Evolutionary conservation across 2,797 vertebrate genomes (phyloP).

Genomic region (Sarcophilus harrisii): DNA sequence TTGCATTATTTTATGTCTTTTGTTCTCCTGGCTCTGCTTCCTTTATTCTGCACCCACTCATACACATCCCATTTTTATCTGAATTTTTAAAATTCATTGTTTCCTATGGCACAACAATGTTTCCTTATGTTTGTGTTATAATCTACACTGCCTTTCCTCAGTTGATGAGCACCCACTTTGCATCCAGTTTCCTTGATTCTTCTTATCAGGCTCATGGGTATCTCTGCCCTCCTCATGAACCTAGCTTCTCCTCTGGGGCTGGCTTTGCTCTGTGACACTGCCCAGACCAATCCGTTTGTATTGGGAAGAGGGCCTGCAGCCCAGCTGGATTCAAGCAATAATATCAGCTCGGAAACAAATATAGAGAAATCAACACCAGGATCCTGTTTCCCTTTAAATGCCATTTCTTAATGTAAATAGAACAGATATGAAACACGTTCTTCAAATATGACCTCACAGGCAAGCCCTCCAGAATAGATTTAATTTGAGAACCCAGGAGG

Average conservation of each 20-base stretch:
- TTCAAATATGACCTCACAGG: constrained; percentile 5
- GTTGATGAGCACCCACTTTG: neutral
- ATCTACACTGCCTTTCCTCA: neutral
- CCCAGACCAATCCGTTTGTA: constrained; percentile 1
- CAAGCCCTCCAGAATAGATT: neutral
- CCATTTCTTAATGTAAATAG: constrained; percentile 6
- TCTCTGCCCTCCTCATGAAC: neutral
- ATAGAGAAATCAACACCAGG: neutral
- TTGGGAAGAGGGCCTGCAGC: neutral
- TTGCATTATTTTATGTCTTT: neutral
- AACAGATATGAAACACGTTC: constrained; percentile 12
- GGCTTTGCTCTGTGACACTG: neutral
- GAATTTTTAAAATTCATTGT: neutral
- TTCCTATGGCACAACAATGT: neutral
- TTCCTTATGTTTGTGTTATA: neutral
- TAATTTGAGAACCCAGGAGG: neutral
- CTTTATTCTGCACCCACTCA: neutral
- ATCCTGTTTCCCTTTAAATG: constrained; percentile 7
- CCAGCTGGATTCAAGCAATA: neutral
- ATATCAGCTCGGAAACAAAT: neutral
- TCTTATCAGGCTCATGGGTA: neutral
- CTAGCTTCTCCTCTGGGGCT: neutral
- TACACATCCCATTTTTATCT: neutral
- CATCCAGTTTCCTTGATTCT: neutral
- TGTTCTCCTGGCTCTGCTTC: neutral